Conservation (phyloP, 2,888 invertebrate genomes). For the Eupsilia transversa region DNA sequence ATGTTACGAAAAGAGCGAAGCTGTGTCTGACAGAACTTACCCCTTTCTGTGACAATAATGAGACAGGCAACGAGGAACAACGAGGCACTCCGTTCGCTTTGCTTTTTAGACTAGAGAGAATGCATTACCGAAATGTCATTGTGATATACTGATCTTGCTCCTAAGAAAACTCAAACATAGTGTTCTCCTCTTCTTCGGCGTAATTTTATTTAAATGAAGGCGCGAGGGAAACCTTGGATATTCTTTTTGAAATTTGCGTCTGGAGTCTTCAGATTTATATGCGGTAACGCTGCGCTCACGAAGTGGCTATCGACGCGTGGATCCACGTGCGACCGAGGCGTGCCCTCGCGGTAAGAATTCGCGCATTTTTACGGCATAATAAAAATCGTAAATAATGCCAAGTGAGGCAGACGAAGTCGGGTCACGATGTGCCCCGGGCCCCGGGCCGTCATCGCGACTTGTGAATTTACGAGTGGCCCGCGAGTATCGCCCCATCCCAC, state of each 20-base stretch:
- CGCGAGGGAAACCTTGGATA: conserved; percentile 55
- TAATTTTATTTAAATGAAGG: conserved; percentile 69
- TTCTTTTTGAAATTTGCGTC: conserved; percentile 65
- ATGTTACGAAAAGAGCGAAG: conserved; percentile 70
- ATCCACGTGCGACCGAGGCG: conserved; percentile 86
- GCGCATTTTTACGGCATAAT: conserved; percentile 88
- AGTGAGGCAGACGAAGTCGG: conserved; percentile 83
- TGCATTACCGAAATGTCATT: conserved; percentile 75
- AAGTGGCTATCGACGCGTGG: conserved; percentile 86
- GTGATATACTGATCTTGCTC: conserved; percentile 68
- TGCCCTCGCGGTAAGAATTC: conserved; percentile 83
- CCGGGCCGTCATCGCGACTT: conserved; percentile 84
- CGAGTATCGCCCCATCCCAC: conserved; percentile 79
- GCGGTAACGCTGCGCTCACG: conserved; percentile 80
- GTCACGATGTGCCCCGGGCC: conserved; percentile 87
- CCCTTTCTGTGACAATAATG: conserved; percentile 77
- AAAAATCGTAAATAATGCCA: conserved; percentile 89
- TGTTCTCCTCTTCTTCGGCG: conserved; percentile 18
- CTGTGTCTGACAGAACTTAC: conserved; percentile 71
- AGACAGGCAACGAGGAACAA: conserved; percentile 77
- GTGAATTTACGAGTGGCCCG: conserved; percentile 84
- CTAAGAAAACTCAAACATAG: conserved; percentile 54
- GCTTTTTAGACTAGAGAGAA: conserved; percentile 76
- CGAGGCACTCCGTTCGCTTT: conserved; percentile 69
- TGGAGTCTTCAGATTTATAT: conserved; percentile 65